Percentiles rank a stretch among this genome's conserved stretches.
Evolutionary conservation across 2,888 invertebrate genomes (phyloP).

Genomic region (Harpalus rufipes): DNA sequence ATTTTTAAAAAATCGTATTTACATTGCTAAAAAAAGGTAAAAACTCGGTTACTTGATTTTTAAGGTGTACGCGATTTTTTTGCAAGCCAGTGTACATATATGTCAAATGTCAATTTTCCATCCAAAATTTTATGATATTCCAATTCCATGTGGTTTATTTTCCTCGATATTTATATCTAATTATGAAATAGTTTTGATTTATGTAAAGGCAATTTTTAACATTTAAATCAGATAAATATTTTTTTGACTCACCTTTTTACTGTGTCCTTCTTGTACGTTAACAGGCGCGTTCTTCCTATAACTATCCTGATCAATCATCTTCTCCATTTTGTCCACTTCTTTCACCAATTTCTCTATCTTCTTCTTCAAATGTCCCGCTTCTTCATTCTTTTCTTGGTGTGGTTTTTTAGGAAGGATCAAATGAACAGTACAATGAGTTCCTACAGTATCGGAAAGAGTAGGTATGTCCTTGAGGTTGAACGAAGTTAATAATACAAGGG

Average conservation of each 20-base stretch:
- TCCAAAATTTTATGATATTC: too few species aligned
- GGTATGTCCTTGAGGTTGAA: slow-evolving; percentile 24
- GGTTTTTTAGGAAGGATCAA: slow-evolving; percentile 71
- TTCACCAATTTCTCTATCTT: slow-evolving; percentile 74
- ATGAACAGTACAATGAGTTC: slow-evolving; percentile 71
- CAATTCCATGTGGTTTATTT: too few species aligned
- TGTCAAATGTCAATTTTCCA: too few species aligned
- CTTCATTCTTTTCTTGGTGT: slow-evolving; percentile 69
- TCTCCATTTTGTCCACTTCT: slow-evolving; percentile 74
- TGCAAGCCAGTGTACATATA: too few species aligned
- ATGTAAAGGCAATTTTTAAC: too few species aligned
- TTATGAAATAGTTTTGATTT: too few species aligned
- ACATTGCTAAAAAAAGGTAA: too few species aligned
- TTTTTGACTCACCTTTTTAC: slow-evolving; percentile 72
- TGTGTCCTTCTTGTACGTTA: slow-evolving; percentile 72
- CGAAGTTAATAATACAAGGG: slow-evolving; percentile 65
- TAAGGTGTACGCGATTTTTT: too few species aligned
- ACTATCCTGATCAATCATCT: slow-evolving; percentile 71
- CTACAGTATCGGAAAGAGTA: slow-evolving; percentile 71
- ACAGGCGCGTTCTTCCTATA: slow-evolving; percentile 73
- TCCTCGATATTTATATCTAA: too few species aligned
- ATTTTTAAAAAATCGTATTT: too few species aligned
- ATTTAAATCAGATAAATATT: too few species aligned
- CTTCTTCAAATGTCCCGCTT: slow-evolving; percentile 67
- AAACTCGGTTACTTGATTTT: too few species aligned